Percentiles rank a stretch among this genome's conserved stretches.
These are phyloP conservation scores for Calephelis perditalis DNA, from an alignment of 2,888 invertebrate genomes.

Conservation along the genomic window DNA sequence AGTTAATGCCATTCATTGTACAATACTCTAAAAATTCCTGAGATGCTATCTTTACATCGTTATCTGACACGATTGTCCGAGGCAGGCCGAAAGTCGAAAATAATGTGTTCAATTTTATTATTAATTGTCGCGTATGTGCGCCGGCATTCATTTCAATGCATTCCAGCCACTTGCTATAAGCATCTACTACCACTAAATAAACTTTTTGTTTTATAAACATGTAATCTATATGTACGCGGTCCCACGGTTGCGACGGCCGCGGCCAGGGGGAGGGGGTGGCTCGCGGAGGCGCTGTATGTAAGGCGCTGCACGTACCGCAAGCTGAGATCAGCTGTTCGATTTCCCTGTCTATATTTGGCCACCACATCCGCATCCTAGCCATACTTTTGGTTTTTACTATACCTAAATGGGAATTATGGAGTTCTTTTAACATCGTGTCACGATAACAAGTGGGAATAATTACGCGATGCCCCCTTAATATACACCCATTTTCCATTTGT, in stretches of 20 bases:
- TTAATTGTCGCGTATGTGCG: neutral
- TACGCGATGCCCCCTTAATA: no score
- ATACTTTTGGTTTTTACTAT: slow-evolving; percentile 22
- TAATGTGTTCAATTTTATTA: slow-evolving; percentile 19
- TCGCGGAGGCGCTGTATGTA: neutral
- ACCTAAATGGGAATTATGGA: slow-evolving; percentile 9
- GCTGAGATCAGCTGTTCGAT: neutral
- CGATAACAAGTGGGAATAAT: no score
- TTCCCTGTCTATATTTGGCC: slow-evolving; percentile 20
- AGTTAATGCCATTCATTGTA: slow-evolving; percentile 25
- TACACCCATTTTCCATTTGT: no score
- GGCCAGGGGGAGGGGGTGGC: slow-evolving; percentile 20
- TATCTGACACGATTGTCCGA: slow-evolving; percentile 28
- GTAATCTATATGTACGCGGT: slow-evolving; percentile 27
- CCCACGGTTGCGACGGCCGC: slow-evolving; percentile 17
- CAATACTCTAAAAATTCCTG: slow-evolving; percentile 28
- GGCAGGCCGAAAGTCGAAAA: slow-evolving; percentile 26
- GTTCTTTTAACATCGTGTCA: no score
- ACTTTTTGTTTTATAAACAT: slow-evolving; percentile 21
- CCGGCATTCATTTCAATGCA: slow-evolving; percentile 21
- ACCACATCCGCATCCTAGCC: slow-evolving; percentile 18
- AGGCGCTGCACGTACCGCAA: neutral
- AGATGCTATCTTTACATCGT: slow-evolving; percentile 28
- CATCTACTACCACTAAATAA: slow-evolving; percentile 26
- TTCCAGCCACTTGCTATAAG: slow-evolving; percentile 25